Evolutionary conservation across 2,888 invertebrate genomes (phyloP).

Genomic region (Apeira syringaria): DNA sequence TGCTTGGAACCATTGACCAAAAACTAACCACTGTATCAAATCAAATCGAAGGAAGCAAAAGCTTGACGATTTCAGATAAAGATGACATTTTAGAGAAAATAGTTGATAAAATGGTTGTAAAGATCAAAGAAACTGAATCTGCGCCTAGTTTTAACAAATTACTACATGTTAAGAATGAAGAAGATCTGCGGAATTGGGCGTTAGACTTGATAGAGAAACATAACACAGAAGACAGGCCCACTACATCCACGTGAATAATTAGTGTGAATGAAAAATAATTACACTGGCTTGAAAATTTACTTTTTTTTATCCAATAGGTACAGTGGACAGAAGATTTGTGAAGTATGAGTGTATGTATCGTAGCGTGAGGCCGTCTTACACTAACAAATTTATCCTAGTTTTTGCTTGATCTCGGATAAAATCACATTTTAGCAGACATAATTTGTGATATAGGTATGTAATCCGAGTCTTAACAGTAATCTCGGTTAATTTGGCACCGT

Average conservation of each 20-base stretch:
- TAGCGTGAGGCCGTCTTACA: too few relatives aligned
- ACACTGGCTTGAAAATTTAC: too few relatives aligned
- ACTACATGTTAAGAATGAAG: slow-evolving; percentile 6
- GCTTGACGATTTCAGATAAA: slow-evolving; percentile 13
- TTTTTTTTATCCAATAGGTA: too few relatives aligned
- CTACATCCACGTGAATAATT: not conserved
- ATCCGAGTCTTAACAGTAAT: too few relatives aligned
- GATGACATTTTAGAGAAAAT: slow-evolving; percentile 22
- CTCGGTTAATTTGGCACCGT: too few relatives aligned
- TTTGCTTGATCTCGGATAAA: too few relatives aligned
- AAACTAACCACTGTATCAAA: slow-evolving; percentile 9
- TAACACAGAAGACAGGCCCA: not conserved
- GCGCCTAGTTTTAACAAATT: slow-evolving; percentile 21
- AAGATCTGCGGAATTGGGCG: slow-evolving; percentile 20
- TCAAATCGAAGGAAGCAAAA: slow-evolving; percentile 16
- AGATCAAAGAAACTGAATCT: slow-evolving; percentile 26
- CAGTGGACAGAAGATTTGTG: too few relatives aligned
- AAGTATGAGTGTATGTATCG: too few relatives aligned
- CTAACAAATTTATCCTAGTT: too few relatives aligned
- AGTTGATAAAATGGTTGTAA: slow-evolving; percentile 17
- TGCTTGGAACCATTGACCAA: slow-evolving; percentile 31
- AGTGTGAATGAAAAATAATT: too few relatives aligned
- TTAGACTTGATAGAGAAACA: slow-evolving; percentile 7
- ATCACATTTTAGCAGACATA: too few relatives aligned
- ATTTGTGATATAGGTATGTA: too few relatives aligned